Base-by-base conservation (phyloP, 2,113 vertebrate genomes). In the Calidris pygmaea region DNA sequence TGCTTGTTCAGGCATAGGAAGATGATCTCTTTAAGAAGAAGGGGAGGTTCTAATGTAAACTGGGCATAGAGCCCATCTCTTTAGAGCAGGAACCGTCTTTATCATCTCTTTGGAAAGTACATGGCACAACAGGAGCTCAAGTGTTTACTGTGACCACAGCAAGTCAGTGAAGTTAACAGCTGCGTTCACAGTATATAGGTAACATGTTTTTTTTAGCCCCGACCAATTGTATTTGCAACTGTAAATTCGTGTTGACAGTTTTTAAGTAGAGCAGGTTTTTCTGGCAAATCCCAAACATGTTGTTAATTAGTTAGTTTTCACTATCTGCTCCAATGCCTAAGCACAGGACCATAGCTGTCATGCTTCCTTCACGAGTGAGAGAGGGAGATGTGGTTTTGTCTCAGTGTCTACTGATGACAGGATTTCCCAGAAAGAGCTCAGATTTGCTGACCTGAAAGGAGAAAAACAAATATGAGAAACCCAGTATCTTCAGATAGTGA, bases 261-360 rank as follows among this genome's bases (percentile, higher is more conserved):
- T 85, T 85, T 71, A 91, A 70, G 84, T 73, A 85, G 35, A 77
- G 65, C n/a, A 77, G 77, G 53, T 94, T 91, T 83, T 94, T 87
- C 68, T 93, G 59, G 23, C 50, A 87, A 91, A 80, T 77, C 59
- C 14, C 30, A 58, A 71, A 62, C 37, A 27, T 53, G 35, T 41
- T 91, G 35, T 70, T 71, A 91, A 89, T 76, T 83, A 93, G 80
- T 86, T 84, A 56, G 59, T 37, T 39, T 74, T 75, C 91, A 55
- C 47, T 74, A 47, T 72, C 52, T 93, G 71, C 66, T 92, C 41
- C 75, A 55, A 29, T 72, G 62, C 60, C 56, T 85, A 56, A 75
- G 48, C 74, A 32, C 5, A 56, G 77, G 85, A 65, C 65, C 55
- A 39, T 3, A 6, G 27, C 50, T 92, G 41, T 63, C 78, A 32